Evolutionary conservation across 2,888 invertebrate species (phyloP).

Genomic region (Lordiphosa andalusiaca): DNA sequence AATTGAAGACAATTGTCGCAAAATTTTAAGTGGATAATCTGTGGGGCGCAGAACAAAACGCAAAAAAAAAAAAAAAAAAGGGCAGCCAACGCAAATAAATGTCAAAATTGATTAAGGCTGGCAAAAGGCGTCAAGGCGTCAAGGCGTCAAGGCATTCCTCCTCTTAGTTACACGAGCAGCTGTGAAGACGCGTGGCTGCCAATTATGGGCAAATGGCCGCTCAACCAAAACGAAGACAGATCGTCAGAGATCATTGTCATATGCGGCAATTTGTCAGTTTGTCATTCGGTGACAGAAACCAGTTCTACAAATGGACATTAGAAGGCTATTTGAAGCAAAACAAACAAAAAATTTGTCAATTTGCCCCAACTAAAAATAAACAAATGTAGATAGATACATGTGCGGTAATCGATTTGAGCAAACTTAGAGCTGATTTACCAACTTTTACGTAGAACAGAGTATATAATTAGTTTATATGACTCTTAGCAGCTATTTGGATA

Average conservation of each 20-base stretch:
- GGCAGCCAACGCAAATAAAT: slow-evolving; percentile 72
- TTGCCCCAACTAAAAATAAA: no score
- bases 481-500: no score
- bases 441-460: no score
- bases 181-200: slow-evolving; percentile 66
- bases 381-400: no score
- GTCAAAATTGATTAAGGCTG: slow-evolving; percentile 75
- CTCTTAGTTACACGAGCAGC: slow-evolving; percentile 5
- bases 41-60: slow-evolving; percentile 1
- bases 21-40: slow-evolving; percentile 74
- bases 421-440: no score
- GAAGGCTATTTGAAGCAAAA: no score
- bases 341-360: no score
- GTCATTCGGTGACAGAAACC: no score
- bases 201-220: slow-evolving; percentile 49
- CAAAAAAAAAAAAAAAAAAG: slow-evolving; percentile 9
- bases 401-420: no score
- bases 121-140: slow-evolving; percentile 24
- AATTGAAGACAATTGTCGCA: slow-evolving; percentile 68
- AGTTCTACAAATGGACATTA: no score
- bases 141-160: slow-evolving; percentile 16
- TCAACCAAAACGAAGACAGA: neutral
- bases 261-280: neutral
- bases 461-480: no score
- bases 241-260: neutral